Conservation (phyloP, 2,113 vertebrate species). For the Crotalus horridus region DNA sequence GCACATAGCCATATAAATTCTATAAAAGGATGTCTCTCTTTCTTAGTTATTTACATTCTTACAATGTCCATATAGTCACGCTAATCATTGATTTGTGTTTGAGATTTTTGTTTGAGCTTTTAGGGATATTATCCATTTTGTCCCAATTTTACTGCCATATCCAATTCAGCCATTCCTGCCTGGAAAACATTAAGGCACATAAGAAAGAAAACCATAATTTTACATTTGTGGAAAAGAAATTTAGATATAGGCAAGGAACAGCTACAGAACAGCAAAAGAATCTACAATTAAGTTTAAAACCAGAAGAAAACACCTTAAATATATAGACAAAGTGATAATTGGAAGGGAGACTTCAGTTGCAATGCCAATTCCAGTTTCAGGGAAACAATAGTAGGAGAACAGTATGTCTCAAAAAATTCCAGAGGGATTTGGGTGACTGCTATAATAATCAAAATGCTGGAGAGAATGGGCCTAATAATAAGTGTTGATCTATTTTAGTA, state of each 20-base stretch:
- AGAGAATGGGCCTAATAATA: background rate
- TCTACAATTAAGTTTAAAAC: background rate
- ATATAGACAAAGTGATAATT: conserved; percentile 3
- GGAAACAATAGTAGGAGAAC: background rate
- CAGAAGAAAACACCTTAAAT: background rate
- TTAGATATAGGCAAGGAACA: conserved; percentile 14
- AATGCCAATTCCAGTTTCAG: background rate
- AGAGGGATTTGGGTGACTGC: background rate
- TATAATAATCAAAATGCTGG: background rate
- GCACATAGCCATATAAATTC: background rate
- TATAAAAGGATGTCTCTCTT: background rate
- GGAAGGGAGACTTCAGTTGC: background rate
- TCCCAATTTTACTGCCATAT: conserved; percentile 14
- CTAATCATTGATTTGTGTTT: background rate
- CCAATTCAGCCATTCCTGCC: conserved; percentile 34
- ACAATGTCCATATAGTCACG: background rate
- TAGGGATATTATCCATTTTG: conserved; percentile 34
- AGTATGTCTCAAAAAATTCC: background rate
- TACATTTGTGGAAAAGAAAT: conserved; percentile 41
- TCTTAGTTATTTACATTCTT: background rate
- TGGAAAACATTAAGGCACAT: conserved; percentile 39
- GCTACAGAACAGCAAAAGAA: background rate
- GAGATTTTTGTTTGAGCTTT: conserved; percentile 33
- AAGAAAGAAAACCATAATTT: background rate
- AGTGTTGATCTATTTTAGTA: conserved; percentile 8